Percentiles rank a stretch among this genome's conserved stretches.
These are phyloP conservation scores for Muntiacus muntjak DNA, from an alignment of 2,113 vertebrate genomes.

Conservation along the genomic window DNA sequence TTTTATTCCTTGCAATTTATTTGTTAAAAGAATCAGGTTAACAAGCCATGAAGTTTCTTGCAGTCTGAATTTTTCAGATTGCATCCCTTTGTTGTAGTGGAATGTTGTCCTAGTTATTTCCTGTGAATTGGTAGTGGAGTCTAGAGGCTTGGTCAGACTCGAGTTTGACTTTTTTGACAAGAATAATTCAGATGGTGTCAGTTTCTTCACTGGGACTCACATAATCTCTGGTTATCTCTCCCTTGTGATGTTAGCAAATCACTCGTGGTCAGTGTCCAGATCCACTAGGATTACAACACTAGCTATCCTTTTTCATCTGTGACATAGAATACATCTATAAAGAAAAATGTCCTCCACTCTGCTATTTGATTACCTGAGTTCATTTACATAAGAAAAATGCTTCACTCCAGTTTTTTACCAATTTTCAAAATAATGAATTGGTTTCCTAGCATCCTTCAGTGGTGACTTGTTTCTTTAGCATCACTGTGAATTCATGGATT, in stretches of 20 bases:
- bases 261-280: neutral
- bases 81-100: neutral
- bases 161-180: neutral
- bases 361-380: neutral
- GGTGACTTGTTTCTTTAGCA: neutral
- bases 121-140: neutral
- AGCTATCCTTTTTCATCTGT: neutral
- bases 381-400: neutral
- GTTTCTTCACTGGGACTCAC: neutral
- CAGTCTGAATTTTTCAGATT: neutral
- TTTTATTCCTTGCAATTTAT: neutral
- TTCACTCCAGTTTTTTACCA: neutral
- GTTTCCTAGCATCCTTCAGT: neutral
- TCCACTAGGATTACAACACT: neutral
- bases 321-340: neutral
- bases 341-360: neutral
- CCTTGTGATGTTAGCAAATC: neutral
- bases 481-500: neutral
- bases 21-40: neutral
- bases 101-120: neutral
- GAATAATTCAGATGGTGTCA: neutral
- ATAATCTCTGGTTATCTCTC: neutral
- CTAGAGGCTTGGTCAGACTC: neutral
- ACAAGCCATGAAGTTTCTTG: neutral
- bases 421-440: neutral